A percentile compares a stretch with the other conserved stretches of the same genome.
phyloP scores from a whole-genome alignment of 2,888 invertebrate species.

The Lycaena phlaeas region DNA sequence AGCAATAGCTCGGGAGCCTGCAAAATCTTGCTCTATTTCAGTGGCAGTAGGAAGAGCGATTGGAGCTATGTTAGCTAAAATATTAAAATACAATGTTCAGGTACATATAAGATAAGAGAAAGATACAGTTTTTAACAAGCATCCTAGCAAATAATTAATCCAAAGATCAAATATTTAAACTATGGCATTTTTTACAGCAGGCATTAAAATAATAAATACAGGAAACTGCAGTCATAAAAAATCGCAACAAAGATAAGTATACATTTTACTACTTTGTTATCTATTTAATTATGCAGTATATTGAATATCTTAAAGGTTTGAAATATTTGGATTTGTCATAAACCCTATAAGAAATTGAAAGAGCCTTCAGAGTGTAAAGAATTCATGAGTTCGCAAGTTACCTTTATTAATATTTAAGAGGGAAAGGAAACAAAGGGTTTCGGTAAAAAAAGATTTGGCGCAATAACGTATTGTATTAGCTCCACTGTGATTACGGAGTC shows the following conservation, averaged over 20 bases:
- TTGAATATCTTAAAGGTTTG: neutral
- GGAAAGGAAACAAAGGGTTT: slow-evolving; percentile 5
- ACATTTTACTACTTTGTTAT: too few relatives aligned
- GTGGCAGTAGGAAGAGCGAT: slow-evolving; percentile 22
- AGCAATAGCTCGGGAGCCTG: slow-evolving; percentile 29
- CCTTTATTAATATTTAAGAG: slow-evolving; percentile 7
- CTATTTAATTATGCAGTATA: too few relatives aligned
- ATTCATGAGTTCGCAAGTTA: slow-evolving; percentile 6
- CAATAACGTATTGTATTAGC: slow-evolving; percentile 3
- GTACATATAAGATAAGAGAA: too few relatives aligned
- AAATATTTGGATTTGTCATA: slow-evolving; percentile 5
- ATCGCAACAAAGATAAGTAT: too few relatives aligned
- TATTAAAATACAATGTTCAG: neutral
- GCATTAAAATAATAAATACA: too few relatives aligned
- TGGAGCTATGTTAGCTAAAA: slow-evolving; percentile 18
- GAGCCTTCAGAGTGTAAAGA: neutral
- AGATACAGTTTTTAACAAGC: too few relatives aligned
- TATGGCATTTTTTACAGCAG: too few relatives aligned
- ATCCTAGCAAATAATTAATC: too few relatives aligned
- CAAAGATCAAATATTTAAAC: too few relatives aligned
- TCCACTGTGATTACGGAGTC: slow-evolving; percentile 1
- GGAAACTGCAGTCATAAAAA: too few relatives aligned
- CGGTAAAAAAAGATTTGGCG: slow-evolving; percentile 6
- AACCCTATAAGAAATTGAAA: slow-evolving; percentile 4
- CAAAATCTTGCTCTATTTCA: slow-evolving; percentile 27